Evolutionary conservation across 2,888 invertebrate species (phyloP), one percentile per base, ranked within the genome.

Genomic region (Seladonia tumulorum): DNA sequence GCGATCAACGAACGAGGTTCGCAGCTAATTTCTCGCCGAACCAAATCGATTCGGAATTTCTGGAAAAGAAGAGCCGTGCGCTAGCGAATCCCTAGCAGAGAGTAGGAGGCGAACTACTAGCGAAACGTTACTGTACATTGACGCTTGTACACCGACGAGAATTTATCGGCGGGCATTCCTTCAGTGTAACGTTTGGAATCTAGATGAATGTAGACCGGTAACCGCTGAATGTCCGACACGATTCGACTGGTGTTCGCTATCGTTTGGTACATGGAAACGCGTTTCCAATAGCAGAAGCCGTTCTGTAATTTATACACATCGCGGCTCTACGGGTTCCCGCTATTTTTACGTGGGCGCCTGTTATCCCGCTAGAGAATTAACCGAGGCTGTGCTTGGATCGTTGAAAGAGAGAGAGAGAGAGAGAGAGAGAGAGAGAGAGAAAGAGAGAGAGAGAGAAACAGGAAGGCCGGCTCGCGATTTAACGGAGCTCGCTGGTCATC

Each of bases 401-500:
- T 39, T 79, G 29, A 25, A 57, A 60, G 78, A 74, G 72, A 39
- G 53, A n/a, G 63, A 60, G 78, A 57, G 72, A 53, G 8, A 49
- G 8, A 10, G 53, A n/a, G 3, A n/a, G 45, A 47, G 14, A 47
- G 14, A 47, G 10, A 53, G 10, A n/a, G 53, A n/a, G 53, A 22
- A 8, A 25, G 53, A 60, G 53, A 22, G 53, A 22, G 22, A 25
- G 53, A 60, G 80, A 74, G 60, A 53, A n/a, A 22, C 42, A 76
- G 72, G 86, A 83, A 86, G 76, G 71, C 70, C 53, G 71, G 8
- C 45, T 68, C 42, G 78, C 70, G 47, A 47, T 85, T 86, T 89
- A 89, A 87, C 88, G 85, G 86, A 57, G 75, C 57, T 74, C 72
- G 25, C 53, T 73, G 81, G 60, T 60, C 76, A 86, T 78, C 88